Evolutionary conservation across 1,140 invertebrate genomes (phyloP).

Genomic region (Conus betulinus): DNA sequence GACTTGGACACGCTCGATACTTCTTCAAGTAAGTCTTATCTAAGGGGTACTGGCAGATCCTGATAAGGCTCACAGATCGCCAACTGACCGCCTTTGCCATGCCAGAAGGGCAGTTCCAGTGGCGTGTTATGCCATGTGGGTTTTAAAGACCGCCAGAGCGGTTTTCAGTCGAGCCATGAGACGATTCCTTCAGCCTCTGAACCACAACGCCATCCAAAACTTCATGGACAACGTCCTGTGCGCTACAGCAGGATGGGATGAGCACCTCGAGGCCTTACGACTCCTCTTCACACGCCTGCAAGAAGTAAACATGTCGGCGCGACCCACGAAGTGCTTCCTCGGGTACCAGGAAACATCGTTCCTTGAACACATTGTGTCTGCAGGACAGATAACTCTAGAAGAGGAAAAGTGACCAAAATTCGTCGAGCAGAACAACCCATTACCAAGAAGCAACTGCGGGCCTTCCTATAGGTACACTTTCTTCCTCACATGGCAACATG

Average conservation of each 20-base stretch:
- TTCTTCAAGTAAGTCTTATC: constrained; percentile 38
- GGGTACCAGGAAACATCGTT: background rate
- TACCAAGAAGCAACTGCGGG: background rate
- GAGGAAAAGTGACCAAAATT: background rate
- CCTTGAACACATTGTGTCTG: background rate
- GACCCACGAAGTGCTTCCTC: constrained; percentile 6
- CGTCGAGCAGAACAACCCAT: background rate
- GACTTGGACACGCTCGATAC: constrained; percentile 11
- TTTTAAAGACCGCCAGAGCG: constrained; percentile 49
- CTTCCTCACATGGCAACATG: no score
- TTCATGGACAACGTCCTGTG: constrained; percentile 25
- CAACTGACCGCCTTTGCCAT: constrained; percentile 43
- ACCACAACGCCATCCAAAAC: background rate
- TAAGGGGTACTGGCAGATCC: constrained; percentile 52
- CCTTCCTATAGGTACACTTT: background rate
- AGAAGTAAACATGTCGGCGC: background rate
- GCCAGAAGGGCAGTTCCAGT: constrained; percentile 37
- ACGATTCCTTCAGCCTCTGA: constrained; percentile 20
- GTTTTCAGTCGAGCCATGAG: constrained; percentile 46
- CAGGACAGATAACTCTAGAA: background rate
- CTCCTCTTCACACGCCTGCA: background rate
- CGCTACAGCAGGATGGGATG: background rate
- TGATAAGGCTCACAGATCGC: background rate
- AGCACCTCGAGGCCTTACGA: background rate
- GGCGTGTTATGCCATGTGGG: constrained; percentile 52